These are phyloP conservation scores for Fabriciana adippe DNA, from an alignment of 2,888 invertebrate genomes.

Conservation along the genomic window DNA sequence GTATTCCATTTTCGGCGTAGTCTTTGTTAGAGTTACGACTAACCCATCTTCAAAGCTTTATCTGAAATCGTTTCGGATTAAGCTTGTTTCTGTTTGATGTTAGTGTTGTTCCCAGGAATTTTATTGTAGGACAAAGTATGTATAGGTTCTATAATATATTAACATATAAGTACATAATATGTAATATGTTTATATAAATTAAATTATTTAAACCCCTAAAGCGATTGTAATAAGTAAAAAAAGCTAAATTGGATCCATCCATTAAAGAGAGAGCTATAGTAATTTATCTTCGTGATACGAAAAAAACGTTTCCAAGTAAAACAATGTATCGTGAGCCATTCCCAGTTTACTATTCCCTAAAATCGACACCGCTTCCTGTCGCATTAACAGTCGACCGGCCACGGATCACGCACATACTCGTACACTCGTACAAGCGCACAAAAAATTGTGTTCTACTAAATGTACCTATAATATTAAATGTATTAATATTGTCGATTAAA, in stretches of 20 bases:
- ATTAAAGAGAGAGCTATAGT: constrained; percentile 58
- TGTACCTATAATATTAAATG: background rate
- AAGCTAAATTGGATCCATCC: constrained; percentile 6
- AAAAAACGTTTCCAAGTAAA: constrained; percentile 64
- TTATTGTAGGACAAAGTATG: constrained; percentile 21
- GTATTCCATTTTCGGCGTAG: constrained; percentile 50
- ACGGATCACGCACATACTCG: constrained; percentile 57
- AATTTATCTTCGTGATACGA: constrained; percentile 67
- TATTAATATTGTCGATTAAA: background rate
- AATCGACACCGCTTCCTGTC: constrained; percentile 78
- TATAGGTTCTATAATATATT: background rate
- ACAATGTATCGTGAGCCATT: constrained; percentile 78
- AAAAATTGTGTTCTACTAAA: background rate
- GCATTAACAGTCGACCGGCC: constrained; percentile 60
- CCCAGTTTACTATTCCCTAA: constrained; percentile 74
- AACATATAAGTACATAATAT: background rate
- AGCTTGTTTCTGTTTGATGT: constrained; percentile 16
- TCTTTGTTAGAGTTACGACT: constrained; percentile 40
- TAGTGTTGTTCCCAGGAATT: constrained; percentile 20
- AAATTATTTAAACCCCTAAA: background rate
- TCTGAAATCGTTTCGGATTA: constrained; percentile 31
- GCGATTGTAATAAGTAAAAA: background rate
- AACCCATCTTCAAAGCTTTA: constrained; percentile 45
- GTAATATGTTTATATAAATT: too few species aligned
- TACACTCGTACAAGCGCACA: constrained; percentile 8